phyloP scores from a whole-genome alignment of 1,140 invertebrate genomes.

The Nebria ingens region DNA sequence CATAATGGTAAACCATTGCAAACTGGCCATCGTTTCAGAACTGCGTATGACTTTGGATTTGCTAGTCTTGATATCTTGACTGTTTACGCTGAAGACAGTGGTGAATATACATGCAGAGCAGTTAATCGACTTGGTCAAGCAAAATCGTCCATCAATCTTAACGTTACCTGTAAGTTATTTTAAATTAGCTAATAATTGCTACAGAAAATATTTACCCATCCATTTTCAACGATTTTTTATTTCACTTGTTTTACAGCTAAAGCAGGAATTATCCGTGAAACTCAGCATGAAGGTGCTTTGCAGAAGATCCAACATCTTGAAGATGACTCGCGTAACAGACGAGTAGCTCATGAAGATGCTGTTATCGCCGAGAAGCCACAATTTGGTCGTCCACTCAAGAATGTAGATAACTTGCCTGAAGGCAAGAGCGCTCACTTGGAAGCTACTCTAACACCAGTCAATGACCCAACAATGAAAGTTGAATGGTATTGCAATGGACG shows the following conservation, averaged over 20 bases:
- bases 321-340: constrained; percentile 68
- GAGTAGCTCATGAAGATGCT: constrained; percentile 57
- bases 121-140: constrained; percentile 80
- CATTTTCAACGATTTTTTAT: too few species aligned
- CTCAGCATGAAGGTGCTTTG: constrained; percentile 88
- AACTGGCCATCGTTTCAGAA: constrained; percentile 83
- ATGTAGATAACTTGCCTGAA: constrained; percentile 69
- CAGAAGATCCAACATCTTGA: constrained; percentile 88
- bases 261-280: constrained; percentile 81
- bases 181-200: too few species aligned
- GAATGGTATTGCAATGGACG: constrained; percentile 92
- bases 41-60: constrained; percentile 91
- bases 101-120: constrained; percentile 82
- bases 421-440: constrained; percentile 90
- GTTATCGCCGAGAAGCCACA: constrained; percentile 73
- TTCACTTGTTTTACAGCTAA: constrained; percentile 49
- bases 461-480: constrained; percentile 89
- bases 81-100: constrained; percentile 88
- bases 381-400: constrained; percentile 79
- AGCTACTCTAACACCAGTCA: constrained; percentile 87
- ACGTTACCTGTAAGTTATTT: constrained; percentile 64
- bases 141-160: constrained; percentile 65
- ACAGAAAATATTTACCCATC: too few species aligned
- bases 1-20: constrained; percentile 86
- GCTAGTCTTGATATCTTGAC: constrained; percentile 85